Conservation (phyloP, 2,888 invertebrate species). For the Xylota sylvarum region DNA sequence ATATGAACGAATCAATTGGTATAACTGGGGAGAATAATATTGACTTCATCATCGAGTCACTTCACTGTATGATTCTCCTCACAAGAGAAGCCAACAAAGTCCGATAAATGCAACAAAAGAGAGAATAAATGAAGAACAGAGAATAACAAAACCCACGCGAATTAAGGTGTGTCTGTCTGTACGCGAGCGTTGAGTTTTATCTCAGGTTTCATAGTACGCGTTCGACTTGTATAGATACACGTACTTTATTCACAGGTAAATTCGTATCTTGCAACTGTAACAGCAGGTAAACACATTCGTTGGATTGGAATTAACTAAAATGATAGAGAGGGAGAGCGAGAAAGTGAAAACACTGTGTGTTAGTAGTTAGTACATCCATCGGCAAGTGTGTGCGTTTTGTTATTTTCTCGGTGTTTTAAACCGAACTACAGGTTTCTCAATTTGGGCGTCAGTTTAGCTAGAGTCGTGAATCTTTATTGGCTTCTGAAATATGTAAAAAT, state of each 20-base stretch:
- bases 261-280: constrained; percentile 48
- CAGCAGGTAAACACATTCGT: constrained; percentile 57
- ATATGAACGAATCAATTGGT: background rate
- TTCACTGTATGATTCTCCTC: constrained; percentile 25
- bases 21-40: constrained; percentile 13
- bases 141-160: constrained; percentile 25
- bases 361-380: constrained; percentile 16
- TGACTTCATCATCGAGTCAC: constrained; percentile 34
- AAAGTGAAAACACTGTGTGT: constrained; percentile 66
- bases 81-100: constrained; percentile 72
- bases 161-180: constrained; percentile 51
- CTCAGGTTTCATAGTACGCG: constrained; percentile 37
- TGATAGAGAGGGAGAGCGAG: constrained; percentile 56
- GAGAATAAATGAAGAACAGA: constrained; percentile 17
- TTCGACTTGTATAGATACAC: constrained; percentile 22
- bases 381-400: constrained; percentile 66
- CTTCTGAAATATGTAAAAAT: constrained; percentile 62
- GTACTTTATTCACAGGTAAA: constrained; percentile 49
- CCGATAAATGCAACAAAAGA: constrained; percentile 11
- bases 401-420: constrained; percentile 46
- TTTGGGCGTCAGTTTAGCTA: constrained; percentile 69
- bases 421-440: constrained; percentile 54
- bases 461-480: constrained; percentile 20
- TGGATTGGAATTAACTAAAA: constrained; percentile 11
- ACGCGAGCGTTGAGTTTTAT: constrained; percentile 16